phyloP scores from a whole-genome alignment of 2,888 invertebrate species.

The Maniola hyperantus region DNA sequence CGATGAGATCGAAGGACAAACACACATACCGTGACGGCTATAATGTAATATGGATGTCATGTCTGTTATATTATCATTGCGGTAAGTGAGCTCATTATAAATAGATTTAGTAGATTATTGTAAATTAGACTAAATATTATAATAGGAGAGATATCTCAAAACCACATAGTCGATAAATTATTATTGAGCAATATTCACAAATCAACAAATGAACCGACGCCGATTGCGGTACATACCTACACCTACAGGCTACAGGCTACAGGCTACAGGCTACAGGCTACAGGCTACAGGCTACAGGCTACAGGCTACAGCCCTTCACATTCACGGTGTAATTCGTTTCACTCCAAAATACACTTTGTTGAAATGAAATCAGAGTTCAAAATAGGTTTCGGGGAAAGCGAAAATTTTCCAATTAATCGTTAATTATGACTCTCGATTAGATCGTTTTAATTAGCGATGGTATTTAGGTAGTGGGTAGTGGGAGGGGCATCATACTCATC shows the following conservation, averaged over 20 bases:
- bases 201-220: slow-evolving; percentile 28
- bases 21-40: too few species aligned
- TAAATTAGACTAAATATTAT: not conserved
- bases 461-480: slow-evolving; percentile 10
- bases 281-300: too few species aligned
- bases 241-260: too few species aligned
- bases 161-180: slow-evolving; percentile 27
- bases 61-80: too few species aligned
- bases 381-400: not conserved
- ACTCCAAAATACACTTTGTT: slow-evolving; percentile 6
- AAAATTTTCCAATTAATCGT: slow-evolving; percentile 30
- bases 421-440: slow-evolving; percentile 33
- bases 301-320: slow-evolving; percentile 8
- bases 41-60: too few species aligned
- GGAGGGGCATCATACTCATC: not conserved
- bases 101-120: not conserved
- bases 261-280: too few species aligned
- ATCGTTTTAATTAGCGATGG: slow-evolving; percentile 29
- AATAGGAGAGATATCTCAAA: slow-evolving; percentile 19
- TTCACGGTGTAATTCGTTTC: slow-evolving; percentile 1
- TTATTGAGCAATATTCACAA: slow-evolving; percentile 27
- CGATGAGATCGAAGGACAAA: too few species aligned
- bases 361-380: not conserved
- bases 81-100: too few species aligned
- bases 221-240: too few species aligned